phyloP scores from a whole-genome alignment of 1,140 invertebrate species.

The Euwallacea similis region DNA sequence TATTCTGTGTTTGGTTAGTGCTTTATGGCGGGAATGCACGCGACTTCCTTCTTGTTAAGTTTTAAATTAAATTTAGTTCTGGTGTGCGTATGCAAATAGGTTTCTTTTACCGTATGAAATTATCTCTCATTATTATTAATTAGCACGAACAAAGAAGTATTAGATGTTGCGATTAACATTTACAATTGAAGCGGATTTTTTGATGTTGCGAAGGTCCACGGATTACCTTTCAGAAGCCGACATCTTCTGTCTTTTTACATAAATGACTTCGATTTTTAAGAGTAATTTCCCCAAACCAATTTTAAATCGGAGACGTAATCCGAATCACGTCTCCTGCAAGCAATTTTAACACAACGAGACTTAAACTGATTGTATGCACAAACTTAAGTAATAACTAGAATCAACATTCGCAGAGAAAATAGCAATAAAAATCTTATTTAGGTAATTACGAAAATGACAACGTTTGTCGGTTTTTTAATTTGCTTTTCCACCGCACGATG shows the following conservation, averaged over 20 bases:
- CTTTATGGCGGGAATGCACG: constrained; percentile 32
- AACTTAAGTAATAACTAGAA: constrained; percentile 23
- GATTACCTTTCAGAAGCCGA: no score
- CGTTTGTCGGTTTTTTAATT: constrained; percentile 17
- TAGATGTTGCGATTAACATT: no score
- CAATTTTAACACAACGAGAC: constrained; percentile 28
- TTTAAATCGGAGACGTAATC: background rate
- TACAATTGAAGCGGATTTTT: no score
- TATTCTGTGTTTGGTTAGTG: constrained; percentile 33
- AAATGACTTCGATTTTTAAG: no score
- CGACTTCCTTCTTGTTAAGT: constrained; percentile 35
- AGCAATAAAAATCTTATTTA: constrained; percentile 21
- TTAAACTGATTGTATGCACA: constrained; percentile 22
- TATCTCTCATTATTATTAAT: no score
- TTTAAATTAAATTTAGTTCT: constrained; percentile 39
- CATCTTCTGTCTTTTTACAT: no score
- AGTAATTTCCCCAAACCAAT: no score
- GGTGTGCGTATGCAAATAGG: constrained; percentile 14
- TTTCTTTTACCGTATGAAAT: no score
- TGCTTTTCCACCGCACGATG: constrained; percentile 22
- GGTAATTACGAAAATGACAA: constrained; percentile 31
- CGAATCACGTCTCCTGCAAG: constrained; percentile 13
- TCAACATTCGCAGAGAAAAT: constrained; percentile 16
- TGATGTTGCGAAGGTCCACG: no score
- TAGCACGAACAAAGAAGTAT: no score